phyloP scores from a whole-genome alignment of 2,888 invertebrate genomes.

The Aphidius colemani region DNA sequence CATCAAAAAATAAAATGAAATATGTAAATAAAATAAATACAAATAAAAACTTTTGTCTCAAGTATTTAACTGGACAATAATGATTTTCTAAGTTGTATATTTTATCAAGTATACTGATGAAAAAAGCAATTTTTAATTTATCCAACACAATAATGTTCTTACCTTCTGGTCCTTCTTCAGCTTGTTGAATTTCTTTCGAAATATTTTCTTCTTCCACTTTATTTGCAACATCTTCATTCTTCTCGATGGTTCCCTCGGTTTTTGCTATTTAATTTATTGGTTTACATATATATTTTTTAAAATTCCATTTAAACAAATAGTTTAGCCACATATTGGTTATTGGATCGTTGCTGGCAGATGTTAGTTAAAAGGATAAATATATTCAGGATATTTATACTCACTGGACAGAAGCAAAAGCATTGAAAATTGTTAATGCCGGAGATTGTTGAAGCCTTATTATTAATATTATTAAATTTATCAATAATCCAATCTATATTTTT shows the following conservation, averaged over 20 bases:
- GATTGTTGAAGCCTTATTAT: conserved; percentile 19
- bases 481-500: conserved; percentile 3
- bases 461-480: background rate
- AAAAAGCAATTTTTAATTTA: conserved; percentile 12
- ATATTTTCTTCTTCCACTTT: conserved; percentile 51
- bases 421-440: conserved; percentile 29
- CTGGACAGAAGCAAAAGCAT: conserved; percentile 33
- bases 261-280: conserved; percentile 50
- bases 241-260: conserved; percentile 52
- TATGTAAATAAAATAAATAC: background rate
- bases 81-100: background rate
- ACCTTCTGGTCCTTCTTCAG: conserved; percentile 58
- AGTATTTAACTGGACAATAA: background rate
- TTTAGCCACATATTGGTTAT: no score
- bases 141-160: conserved; percentile 38
- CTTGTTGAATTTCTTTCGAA: conserved; percentile 42
- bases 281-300: conserved; percentile 22
- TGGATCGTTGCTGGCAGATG: no score
- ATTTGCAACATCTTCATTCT: conserved; percentile 60
- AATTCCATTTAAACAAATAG: conserved; percentile 6
- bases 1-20: conserved; percentile 2
- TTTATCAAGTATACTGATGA: no score
- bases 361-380: background rate
- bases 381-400: conserved; percentile 29
- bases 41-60: conserved; percentile 1